Evolutionary conservation across 23 tunicate species (phyloP).

Genomic region (Styela plicata): DNA sequence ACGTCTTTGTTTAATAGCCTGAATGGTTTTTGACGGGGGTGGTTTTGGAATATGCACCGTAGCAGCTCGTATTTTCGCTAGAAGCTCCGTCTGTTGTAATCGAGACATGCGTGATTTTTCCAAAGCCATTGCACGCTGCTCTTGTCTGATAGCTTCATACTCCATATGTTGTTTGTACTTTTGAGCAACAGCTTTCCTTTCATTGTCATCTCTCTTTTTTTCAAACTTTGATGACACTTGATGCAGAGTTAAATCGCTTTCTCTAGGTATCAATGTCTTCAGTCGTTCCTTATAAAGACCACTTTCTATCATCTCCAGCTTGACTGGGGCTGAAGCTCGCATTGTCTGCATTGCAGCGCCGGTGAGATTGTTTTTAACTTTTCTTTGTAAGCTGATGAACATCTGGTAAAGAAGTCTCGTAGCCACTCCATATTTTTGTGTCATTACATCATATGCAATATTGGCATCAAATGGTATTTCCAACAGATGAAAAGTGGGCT

Average conservation of each 20-base stretch:
- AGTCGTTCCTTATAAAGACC: conserved; percentile 79
- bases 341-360: conserved; percentile 93
- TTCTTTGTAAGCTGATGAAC: conserved; percentile 71
- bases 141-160: conserved; percentile 55
- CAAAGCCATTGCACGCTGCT: conserved; percentile 54
- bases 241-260: conserved; percentile 61
- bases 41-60: conserved; percentile 89
- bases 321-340: conserved; percentile 81
- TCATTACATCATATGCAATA: conserved; percentile 84
- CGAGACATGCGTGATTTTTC: conserved; percentile 65
- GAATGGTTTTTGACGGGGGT: conserved; percentile 64
- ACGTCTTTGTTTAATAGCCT: conserved; percentile 50
- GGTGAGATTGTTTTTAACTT: conserved; percentile 75
- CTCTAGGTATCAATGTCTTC: conserved; percentile 75
- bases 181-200: conserved; percentile 42
- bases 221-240: conserved; percentile 52
- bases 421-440: conserved; percentile 76
- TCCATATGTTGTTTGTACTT: conserved; percentile 42
- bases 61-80: conserved; percentile 84
- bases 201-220: conserved; percentile 47
- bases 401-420: conserved; percentile 88
- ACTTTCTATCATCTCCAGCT: conserved; percentile 69
- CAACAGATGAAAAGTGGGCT: conserved; percentile 72
- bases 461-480: conserved; percentile 93
- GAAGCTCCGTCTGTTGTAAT: conserved; percentile 67